These are phyloP conservation scores for Caenorhabditis imperialis DNA, from an alignment of 2,888 invertebrate species.

Conservation along the genomic window DNA sequence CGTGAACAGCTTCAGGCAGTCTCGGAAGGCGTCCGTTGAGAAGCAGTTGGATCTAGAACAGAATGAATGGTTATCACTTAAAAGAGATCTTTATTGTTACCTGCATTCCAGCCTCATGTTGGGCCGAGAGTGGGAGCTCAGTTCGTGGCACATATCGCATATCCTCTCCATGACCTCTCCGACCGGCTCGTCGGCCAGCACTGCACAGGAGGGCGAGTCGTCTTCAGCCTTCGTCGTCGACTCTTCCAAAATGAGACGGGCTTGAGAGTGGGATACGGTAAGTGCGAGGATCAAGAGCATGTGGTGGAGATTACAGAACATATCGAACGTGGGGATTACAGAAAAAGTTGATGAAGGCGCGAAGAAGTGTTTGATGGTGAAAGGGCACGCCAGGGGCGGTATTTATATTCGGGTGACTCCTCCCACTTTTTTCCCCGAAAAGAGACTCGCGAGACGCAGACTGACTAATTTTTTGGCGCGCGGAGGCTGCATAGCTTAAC, in stretches of 20 bases:
- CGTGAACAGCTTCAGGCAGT: conserved; percentile 63
- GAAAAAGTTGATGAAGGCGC: too few relatives aligned
- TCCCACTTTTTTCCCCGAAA: conserved; percentile 34
- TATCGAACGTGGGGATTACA: too few relatives aligned
- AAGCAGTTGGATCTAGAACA: conserved; percentile 66
- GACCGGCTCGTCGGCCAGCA: conserved; percentile 59
- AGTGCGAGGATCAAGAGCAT: conserved; percentile 14
- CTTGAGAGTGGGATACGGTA: conserved; percentile 15
- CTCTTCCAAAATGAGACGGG: conserved; percentile 31
- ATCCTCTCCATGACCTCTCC: conserved; percentile 68
- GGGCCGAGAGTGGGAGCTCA: conserved; percentile 60
- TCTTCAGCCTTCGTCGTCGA: conserved; percentile 15
- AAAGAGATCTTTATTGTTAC: conserved; percentile 40
- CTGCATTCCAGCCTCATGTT: conserved; percentile 67
- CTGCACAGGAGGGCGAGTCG: conserved; percentile 42
- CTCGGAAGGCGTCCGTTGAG: conserved; percentile 61
- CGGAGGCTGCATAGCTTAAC: conserved; percentile 29
- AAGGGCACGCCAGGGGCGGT: conserved; percentile 55
- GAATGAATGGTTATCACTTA: neutral
- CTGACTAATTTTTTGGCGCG: conserved; percentile 38
- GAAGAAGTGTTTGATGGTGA: conserved; percentile 44
- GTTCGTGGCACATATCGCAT: conserved; percentile 69
- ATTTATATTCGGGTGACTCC: conserved; percentile 54
- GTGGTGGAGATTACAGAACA: conserved; percentile 5
- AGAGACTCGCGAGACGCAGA: conserved; percentile 42